Conservation (phyloP, 37 sponge, comb jelly and placozoan species). For the Agelas oroides region DNA sequence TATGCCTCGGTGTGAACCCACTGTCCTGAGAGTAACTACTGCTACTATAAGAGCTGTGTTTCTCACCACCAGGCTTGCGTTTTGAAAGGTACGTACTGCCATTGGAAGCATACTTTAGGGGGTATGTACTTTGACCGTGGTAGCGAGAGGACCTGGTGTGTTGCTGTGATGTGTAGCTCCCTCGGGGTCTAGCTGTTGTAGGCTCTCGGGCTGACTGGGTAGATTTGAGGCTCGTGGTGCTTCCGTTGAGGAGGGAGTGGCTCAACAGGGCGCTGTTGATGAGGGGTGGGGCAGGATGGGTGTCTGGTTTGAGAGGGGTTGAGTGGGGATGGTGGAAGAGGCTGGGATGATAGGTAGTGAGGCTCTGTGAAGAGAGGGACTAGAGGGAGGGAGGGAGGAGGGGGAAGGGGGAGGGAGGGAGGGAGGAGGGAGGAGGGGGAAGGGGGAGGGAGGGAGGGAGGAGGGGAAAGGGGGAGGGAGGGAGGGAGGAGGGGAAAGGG, state of each 20-base stretch:
- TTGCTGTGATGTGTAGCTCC: no score
- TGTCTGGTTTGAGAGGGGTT: no score
- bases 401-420: no score
- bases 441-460: no score
- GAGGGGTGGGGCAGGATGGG: not conserved
- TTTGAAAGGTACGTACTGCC: not conserved
- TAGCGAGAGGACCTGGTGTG: not conserved
- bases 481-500: no score
- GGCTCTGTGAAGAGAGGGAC: not conserved
- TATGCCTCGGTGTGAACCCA: no score
- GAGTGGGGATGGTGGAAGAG: no score
- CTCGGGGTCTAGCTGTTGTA: not conserved
- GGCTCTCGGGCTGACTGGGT: conserved; percentile 27
- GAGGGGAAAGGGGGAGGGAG: no score
- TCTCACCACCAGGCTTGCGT: not conserved
- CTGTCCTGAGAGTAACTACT: no score
- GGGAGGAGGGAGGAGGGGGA: no score
- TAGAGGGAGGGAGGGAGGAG: not conserved
- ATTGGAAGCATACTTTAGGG: no score
- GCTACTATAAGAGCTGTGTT: no score
- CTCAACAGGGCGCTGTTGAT: conserved; percentile 30
- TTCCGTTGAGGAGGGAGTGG: conserved; percentile 16
- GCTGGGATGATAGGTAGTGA: not conserved
- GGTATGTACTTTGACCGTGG: not conserved
- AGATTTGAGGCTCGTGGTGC: conserved; percentile 41